Evolutionary conservation across 2,113 vertebrate genomes (phyloP).

Genomic region (Apteryx mantelli): DNA sequence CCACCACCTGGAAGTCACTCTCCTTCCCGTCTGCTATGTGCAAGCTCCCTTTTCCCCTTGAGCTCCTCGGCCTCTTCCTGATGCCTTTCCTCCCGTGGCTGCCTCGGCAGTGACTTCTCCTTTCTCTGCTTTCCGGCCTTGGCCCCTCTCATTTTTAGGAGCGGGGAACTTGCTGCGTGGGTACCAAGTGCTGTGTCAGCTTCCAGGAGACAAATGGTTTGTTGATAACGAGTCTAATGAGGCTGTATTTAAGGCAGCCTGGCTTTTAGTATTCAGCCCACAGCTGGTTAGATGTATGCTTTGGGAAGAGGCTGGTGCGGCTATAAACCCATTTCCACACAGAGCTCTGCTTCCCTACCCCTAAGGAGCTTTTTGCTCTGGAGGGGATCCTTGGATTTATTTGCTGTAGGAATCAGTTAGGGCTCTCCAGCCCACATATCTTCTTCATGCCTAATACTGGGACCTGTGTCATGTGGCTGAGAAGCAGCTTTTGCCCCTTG

Average conservation of each 20-base stretch:
- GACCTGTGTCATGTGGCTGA: neutral
- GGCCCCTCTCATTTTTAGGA: neutral
- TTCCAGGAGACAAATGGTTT: neutral
- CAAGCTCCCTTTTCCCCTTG: neutral
- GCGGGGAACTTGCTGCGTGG: neutral
- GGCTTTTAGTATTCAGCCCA: neutral
- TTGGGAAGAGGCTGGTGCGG: neutral
- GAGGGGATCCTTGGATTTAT: neutral
- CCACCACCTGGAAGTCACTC: neutral
- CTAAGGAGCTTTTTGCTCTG: conserved; percentile 5
- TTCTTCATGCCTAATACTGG: neutral
- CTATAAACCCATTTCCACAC: neutral
- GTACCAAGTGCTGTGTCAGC: conserved; percentile 17
- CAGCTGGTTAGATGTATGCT: neutral
- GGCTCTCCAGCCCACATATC: neutral
- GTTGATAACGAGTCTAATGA: conserved; percentile 22
- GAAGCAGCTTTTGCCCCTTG: neutral
- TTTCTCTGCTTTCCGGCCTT: neutral
- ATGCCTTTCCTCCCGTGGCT: neutral
- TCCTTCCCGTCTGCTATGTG: too few relatives aligned
- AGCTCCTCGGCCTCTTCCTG: neutral
- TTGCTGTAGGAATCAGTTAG: neutral
- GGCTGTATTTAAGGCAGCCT: conserved; percentile 36
- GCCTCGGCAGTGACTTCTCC: neutral
- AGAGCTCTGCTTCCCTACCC: neutral